Conservation (phyloP, 2,797 vertebrate genomes). For the Ctenopoma kingsleyae region DNA sequence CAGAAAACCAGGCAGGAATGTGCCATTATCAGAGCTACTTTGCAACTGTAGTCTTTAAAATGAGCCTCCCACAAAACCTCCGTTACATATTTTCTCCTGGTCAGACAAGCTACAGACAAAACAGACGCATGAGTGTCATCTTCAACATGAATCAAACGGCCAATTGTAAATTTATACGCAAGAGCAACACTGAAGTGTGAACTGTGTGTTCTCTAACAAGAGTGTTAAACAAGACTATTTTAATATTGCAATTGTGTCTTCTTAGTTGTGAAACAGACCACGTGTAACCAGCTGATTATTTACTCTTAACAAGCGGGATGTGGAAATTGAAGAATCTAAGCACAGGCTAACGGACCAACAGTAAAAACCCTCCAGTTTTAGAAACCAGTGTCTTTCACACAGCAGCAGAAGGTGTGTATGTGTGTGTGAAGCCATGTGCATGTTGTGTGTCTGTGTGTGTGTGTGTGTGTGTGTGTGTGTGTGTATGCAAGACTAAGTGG, state of each 20-base stretch:
- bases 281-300: slow-evolving; percentile 39
- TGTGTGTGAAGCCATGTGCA: slow-evolving; percentile 34
- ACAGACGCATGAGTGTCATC: slow-evolving; percentile 1
- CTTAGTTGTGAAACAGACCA: slow-evolving; percentile 39
- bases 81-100: slow-evolving; percentile 29
- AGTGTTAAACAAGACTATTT: slow-evolving; percentile 34
- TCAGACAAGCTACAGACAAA: slow-evolving; percentile 39
- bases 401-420: slow-evolving; percentile 68
- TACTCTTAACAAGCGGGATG: slow-evolving; percentile 43
- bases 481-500: slow-evolving; percentile 72
- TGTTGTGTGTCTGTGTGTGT: slow-evolving; percentile 30
- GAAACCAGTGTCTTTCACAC: slow-evolving; percentile 78
- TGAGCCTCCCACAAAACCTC: slow-evolving; percentile 22
- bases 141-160: slow-evolving; percentile 17
- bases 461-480: slow-evolving; percentile 52
- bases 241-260: slow-evolving; percentile 38
- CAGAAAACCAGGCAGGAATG: slow-evolving; percentile 56
- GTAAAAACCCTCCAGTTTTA: slow-evolving; percentile 70
- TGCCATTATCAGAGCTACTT: slow-evolving; percentile 38
- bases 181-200: slow-evolving; percentile 38
- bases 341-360: slow-evolving; percentile 42
- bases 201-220: slow-evolving; percentile 20
- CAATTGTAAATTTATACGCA: not conserved
- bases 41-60: slow-evolving; percentile 50
- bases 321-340: slow-evolving; percentile 49